Evolutionary conservation across 1,140 invertebrate species (phyloP).

Genomic region (Drosophila mauritiana): DNA sequence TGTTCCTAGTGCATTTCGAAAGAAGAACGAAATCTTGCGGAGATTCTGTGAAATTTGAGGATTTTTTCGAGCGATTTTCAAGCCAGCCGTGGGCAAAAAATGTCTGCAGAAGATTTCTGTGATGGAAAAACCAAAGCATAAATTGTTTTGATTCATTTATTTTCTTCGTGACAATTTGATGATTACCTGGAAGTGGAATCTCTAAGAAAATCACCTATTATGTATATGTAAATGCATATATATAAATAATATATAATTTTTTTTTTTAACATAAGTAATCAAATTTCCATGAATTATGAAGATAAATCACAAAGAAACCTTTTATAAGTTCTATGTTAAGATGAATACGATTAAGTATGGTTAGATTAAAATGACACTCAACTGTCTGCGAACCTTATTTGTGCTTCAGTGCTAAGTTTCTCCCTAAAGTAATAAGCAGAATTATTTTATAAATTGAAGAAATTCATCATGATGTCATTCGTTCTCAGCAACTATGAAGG

Average conservation of each 20-base stretch:
- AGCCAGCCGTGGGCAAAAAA: neutral
- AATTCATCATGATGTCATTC: constrained; percentile 36
- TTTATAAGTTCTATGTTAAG: constrained; percentile 80
- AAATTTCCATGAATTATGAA: constrained; percentile 82
- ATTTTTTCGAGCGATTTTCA: constrained; percentile 2
- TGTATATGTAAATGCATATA: constrained; percentile 58
- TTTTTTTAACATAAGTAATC: constrained; percentile 74
- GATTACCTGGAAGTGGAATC: constrained; percentile 10
- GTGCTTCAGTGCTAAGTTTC: constrained; percentile 79
- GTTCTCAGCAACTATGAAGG: constrained; percentile 44
- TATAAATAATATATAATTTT: constrained; percentile 66
- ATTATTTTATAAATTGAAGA: constrained; percentile 66
- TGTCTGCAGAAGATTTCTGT: constrained; percentile 5
- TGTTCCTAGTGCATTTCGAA: constrained; percentile 7
- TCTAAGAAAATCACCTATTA: constrained; percentile 52
- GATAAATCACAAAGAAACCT: constrained; percentile 80
- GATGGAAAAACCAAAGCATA: constrained; percentile 6
- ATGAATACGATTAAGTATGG: constrained; percentile 62
- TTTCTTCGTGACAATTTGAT: constrained; percentile 7
- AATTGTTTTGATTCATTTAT: neutral
- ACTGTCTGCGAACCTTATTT: constrained; percentile 73
- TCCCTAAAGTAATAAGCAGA: constrained; percentile 59
- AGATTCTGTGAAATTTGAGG: constrained; percentile 4
- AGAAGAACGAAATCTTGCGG: neutral
- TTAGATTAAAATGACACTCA: constrained; percentile 76